phyloP scores from a whole-genome alignment of 1,140 invertebrate species.

The Mactra quadrangularis region DNA sequence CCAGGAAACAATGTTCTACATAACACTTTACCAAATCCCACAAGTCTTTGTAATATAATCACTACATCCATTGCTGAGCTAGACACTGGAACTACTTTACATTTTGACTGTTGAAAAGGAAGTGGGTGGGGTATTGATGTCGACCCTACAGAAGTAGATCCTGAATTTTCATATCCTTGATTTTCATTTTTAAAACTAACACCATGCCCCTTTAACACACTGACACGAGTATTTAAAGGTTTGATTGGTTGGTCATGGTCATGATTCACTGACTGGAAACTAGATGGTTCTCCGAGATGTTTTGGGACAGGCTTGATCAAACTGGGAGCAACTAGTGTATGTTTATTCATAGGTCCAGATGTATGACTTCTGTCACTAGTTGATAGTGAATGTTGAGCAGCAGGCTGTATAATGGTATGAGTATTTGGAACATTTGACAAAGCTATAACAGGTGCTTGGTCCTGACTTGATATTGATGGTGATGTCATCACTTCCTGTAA shows the following conservation, averaged over 20 bases:
- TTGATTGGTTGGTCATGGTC: background rate
- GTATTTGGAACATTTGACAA: constrained; percentile 25
- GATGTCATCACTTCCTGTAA: constrained; percentile 51
- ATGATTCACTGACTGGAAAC: too few species aligned
- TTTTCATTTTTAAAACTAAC: too few species aligned
- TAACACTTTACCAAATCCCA: constrained; percentile 68
- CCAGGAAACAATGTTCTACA: constrained; percentile 65
- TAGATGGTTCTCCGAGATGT: too few species aligned
- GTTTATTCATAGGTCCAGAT: too few species aligned
- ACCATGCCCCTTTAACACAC: background rate
- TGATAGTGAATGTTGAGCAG: background rate
- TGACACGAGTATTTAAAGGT: constrained; percentile 18
- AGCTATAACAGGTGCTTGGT: constrained; percentile 16
- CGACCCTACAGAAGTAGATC: constrained; percentile 29
- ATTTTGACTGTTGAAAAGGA: background rate
- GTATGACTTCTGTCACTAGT: too few species aligned
- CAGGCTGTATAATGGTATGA: background rate
- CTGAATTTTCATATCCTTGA: constrained; percentile 11
- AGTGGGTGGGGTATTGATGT: constrained; percentile 34
- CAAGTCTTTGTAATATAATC: constrained; percentile 73
- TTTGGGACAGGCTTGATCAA: too few species aligned
- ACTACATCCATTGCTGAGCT: constrained; percentile 75
- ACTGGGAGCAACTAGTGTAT: too few species aligned
- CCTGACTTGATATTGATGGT: background rate
- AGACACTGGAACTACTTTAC: constrained; percentile 69